Percentiles rank a stretch among this genome's conserved stretches.
Evolutionary conservation across 2,797 vertebrate genomes (phyloP).

Genomic region (Clarias fuscus): DNA sequence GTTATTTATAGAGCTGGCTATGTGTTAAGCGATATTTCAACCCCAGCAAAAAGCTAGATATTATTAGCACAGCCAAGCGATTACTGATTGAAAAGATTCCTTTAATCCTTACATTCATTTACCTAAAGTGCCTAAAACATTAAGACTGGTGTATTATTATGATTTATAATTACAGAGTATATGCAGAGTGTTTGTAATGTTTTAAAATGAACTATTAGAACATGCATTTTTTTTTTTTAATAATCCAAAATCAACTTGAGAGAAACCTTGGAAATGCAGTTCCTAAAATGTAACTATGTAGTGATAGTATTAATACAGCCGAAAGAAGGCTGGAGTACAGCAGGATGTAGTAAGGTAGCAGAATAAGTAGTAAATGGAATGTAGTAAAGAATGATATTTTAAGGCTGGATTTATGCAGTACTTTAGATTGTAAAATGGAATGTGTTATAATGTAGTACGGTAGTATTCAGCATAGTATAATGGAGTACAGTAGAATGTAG

Average conservation of each 20-base stretch:
- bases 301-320: not conserved
- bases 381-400: not conserved
- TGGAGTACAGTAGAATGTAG: not conserved
- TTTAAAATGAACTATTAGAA: not conserved
- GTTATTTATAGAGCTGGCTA: slow-evolving; percentile 39
- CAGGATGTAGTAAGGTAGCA: not conserved
- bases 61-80: slow-evolving; percentile 30
- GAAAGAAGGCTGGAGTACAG: too few species aligned
- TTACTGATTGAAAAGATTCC: slow-evolving; percentile 19
- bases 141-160: not conserved
- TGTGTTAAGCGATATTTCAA: slow-evolving; percentile 31
- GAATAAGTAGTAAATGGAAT: not conserved
- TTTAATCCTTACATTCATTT: not conserved
- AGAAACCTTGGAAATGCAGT: not conserved
- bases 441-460: not conserved
- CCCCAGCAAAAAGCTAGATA: slow-evolving; percentile 14
- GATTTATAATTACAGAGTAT: not conserved
- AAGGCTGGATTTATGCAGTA: not conserved
- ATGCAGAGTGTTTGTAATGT: not conserved
- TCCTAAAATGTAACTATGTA: not conserved
- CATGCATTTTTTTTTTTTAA: not conserved
- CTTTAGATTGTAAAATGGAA: too few species aligned
- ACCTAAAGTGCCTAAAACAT: not conserved
- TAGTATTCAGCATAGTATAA: not conserved
- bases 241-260: not conserved